Evolutionary conservation across 1,140 invertebrate genomes (phyloP).

Genomic region (Epicauta chinensis): DNA sequence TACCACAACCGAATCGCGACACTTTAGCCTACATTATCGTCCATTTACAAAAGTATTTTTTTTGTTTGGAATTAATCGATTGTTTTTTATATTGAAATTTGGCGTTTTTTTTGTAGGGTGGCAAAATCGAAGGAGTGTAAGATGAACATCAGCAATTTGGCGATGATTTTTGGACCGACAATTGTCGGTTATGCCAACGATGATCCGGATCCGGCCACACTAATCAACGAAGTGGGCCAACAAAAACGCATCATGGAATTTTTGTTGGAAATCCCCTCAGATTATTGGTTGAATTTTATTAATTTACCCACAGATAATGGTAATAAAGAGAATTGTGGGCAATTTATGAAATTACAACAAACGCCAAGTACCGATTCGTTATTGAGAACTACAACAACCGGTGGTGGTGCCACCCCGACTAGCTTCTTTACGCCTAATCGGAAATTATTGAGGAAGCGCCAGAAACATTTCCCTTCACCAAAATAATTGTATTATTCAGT

Average conservation of each 20-base stretch:
- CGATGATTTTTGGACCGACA: slow-evolving; percentile 79
- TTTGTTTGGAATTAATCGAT: neutral
- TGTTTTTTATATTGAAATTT: neutral
- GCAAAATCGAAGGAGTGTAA: slow-evolving; percentile 63
- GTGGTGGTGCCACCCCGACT: neutral
- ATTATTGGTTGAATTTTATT: slow-evolving; percentile 62
- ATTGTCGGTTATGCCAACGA: slow-evolving; percentile 71
- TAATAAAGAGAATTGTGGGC: slow-evolving; percentile 27
- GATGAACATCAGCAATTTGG: slow-evolving; percentile 73
- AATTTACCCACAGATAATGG: slow-evolving; percentile 33
- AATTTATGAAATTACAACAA: slow-evolving; percentile 44
- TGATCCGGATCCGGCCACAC: slow-evolving; percentile 55
- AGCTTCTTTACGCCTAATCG: neutral
- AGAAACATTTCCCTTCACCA: slow-evolving; percentile 7
- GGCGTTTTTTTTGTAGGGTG: slow-evolving; percentile 55
- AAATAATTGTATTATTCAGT: neutral
- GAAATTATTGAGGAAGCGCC: neutral
- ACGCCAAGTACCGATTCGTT: slow-evolving; percentile 52
- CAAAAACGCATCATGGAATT: slow-evolving; percentile 61
- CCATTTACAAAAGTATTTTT: slow-evolving; percentile 67
- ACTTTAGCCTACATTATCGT: slow-evolving; percentile 79
- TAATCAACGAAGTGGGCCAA: slow-evolving; percentile 56
- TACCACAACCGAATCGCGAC: slow-evolving; percentile 81
- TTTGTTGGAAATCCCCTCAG: slow-evolving; percentile 56
- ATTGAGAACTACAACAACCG: slow-evolving; percentile 22